Evolutionary conservation across 2,797 vertebrate genomes (phyloP), one percentile per base, ranked within the genome.

Genomic region (Myotis daubentonii): DNA sequence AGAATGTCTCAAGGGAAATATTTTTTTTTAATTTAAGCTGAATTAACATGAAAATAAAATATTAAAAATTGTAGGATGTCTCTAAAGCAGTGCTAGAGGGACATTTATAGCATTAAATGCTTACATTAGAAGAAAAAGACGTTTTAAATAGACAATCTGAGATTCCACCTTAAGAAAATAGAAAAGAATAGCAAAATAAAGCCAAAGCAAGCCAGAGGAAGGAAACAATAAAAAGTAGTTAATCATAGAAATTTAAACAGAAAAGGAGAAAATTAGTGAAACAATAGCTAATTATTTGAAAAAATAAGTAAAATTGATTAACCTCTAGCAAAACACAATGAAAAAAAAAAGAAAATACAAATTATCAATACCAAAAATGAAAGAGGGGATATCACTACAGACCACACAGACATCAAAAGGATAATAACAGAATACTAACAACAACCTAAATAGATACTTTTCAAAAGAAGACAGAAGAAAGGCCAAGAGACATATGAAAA

Each of bases 1-100:
- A 30, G 57, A 6, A 81, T 87, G 16, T 65, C 76, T 65, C 88
- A 83, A 65, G 30, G 7, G 15, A 66, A 66, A n/a, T 66, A n/a
- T 66, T n/a, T 62, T n/a, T 65, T 65, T n/a, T n/a, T 3, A 66
- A n/a, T 66, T n/a, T n/a, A 84, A 79, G 51, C 25, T 66, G 15
- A 44, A 79, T 81, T 23, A 87, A 88, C 85, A 76, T 82, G 23
- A 89, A 93, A 95, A 80, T 36, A 75, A 96, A 94, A 78, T 49
- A 57, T 23, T 25, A 47, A 76, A 95, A 90, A 47, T 49, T 57
- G 9, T 19, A 23, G 23, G 5, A 47, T 72, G 17, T 28, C n/a
- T 88, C 22, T n/a, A 84, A 90, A 66, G 55, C 33, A 89, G 33
- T 33, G 10, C 23, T 68, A 53, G 3, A 65, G 22, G 55, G 57